A percentile compares a stretch with the other conserved stretches of the same genome.
Conservation (phyloP, 2,797 vertebrate species). For the Phrynocephalus forsythii region DNA sequence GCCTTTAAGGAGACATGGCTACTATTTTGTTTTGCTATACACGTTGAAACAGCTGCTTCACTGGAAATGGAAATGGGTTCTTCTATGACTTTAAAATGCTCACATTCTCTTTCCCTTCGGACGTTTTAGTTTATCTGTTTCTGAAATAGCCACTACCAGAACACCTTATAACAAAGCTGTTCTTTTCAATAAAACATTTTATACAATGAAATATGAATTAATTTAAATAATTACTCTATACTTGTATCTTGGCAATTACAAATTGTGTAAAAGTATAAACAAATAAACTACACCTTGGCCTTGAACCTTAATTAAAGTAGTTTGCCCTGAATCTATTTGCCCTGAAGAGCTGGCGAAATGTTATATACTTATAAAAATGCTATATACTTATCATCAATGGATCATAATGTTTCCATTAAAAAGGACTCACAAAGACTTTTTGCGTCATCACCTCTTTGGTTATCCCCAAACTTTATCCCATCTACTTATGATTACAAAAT, state of each 20-base stretch:
- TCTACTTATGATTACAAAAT: background rate
- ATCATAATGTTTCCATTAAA: background rate
- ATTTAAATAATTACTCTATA: background rate
- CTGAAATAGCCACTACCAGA: background rate
- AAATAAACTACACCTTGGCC: background rate
- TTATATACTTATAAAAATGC: background rate
- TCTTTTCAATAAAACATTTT: no score
- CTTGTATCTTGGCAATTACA: no score
- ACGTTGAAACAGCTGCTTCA: no score
- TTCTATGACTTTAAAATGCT: background rate
- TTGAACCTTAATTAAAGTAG: background rate
- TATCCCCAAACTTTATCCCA: background rate
- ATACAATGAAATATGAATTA: background rate
- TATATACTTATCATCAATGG: background rate
- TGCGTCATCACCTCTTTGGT: background rate
- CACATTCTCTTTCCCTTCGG: background rate
- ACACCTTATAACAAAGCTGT: background rate
- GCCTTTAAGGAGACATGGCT: no score
- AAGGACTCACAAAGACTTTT: background rate
- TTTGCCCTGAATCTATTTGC: background rate
- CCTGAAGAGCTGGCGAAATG: no score
- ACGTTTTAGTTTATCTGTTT: background rate
- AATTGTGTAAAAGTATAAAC: no score
- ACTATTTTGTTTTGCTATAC: no score
- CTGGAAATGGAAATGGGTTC: background rate